phyloP scores from a whole-genome alignment of 2,797 vertebrate species.

The Choloepus didactylus region DNA sequence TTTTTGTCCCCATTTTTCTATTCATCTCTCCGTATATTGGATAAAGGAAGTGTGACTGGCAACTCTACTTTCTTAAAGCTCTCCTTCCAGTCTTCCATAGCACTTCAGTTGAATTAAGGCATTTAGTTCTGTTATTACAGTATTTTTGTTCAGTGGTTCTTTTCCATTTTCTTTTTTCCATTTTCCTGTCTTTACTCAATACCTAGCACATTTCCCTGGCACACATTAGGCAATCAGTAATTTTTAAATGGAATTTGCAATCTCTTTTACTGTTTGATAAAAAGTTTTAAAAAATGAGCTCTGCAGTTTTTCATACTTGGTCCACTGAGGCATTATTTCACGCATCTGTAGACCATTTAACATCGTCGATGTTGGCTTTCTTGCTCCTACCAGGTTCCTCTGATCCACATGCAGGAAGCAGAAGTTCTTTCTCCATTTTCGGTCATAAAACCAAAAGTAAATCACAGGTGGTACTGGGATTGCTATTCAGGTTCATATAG shows the following conservation, averaged over 20 bases:
- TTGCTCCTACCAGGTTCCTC: neutral
- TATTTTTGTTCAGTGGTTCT: neutral
- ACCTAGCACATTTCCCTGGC: neutral
- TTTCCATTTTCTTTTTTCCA: neutral
- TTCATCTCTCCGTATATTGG: no score
- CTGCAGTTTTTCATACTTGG: neutral
- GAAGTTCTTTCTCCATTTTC: neutral
- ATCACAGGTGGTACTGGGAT: neutral
- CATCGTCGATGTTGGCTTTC: neutral
- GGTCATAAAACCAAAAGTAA: neutral
- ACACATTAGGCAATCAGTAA: neutral
- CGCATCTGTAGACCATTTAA: neutral
- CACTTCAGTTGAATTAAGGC: neutral
- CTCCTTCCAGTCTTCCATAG: neutral
- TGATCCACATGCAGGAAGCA: neutral
- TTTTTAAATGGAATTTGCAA: neutral
- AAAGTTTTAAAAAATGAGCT: neutral
- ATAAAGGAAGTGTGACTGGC: no score
- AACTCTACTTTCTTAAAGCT: neutral
- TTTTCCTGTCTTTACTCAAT: neutral
- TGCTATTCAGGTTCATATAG: neutral
- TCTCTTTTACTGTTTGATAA: neutral
- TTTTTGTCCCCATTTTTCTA: no score
- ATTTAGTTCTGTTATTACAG: neutral
- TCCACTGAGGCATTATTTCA: neutral